phyloP scores from a whole-genome alignment of 2,797 vertebrate genomes.

The Clarias pachynema region DNA sequence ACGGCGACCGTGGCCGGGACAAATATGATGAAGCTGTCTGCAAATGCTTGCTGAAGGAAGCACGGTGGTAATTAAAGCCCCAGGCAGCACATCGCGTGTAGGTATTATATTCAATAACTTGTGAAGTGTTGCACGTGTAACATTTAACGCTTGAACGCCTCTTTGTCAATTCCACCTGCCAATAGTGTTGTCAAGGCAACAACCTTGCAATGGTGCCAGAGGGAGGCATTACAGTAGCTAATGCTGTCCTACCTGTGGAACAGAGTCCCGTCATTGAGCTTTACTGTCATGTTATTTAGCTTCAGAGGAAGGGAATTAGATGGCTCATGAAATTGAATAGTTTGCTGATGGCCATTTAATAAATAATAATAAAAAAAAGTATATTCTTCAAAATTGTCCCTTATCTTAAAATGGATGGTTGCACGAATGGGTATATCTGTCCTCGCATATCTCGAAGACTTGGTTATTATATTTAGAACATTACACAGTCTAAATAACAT shows the following conservation, averaged over 20 bases:
- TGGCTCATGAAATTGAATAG: constrained; percentile 43
- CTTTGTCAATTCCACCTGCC: constrained; percentile 55
- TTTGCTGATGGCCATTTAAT: constrained; percentile 33
- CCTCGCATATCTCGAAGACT: background rate
- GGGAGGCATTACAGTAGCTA: constrained; percentile 36
- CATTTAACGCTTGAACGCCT: constrained; percentile 46
- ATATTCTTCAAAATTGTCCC: constrained; percentile 9
- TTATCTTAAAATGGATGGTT: background rate
- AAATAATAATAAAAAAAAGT: background rate
- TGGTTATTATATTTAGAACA: constrained; percentile 12
- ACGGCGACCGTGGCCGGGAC: background rate
- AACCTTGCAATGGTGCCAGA: constrained; percentile 46
- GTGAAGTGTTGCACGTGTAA: constrained; percentile 49
- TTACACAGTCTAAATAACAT: constrained; percentile 15
- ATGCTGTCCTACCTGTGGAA: constrained; percentile 47
- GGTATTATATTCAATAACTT: constrained; percentile 49
- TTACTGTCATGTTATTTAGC: constrained; percentile 42
- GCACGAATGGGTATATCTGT: background rate
- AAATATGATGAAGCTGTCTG: constrained; percentile 42
- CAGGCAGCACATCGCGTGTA: constrained; percentile 40
- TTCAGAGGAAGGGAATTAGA: constrained; percentile 35
- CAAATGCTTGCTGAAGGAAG: constrained; percentile 38
- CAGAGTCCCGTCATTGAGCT: constrained; percentile 33
- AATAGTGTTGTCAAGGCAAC: constrained; percentile 51
- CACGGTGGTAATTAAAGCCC: constrained; percentile 40